phyloP scores from a whole-genome alignment of 2,888 invertebrate species.

The Hofmannophila pseudospretella region DNA sequence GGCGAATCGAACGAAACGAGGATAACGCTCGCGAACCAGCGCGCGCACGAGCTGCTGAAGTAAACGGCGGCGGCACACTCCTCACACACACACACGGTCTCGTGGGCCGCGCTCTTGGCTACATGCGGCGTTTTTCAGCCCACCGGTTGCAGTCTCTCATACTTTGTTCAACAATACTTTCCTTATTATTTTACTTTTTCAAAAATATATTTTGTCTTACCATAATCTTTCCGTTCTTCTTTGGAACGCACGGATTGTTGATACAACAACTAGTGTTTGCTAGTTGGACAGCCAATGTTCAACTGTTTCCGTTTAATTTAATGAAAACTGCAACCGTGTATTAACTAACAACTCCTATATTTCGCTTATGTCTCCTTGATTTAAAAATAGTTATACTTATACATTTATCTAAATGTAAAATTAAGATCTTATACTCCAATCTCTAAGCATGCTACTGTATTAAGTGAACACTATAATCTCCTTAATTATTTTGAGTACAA shows the following conservation, averaged over 20 bases:
- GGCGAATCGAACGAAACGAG: constrained; percentile 96
- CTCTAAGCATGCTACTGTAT: constrained; percentile 42
- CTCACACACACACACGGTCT: constrained; percentile 49
- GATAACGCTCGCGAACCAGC: constrained; percentile 97
- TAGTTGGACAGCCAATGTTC: no score
- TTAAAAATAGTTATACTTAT: constrained; percentile 27
- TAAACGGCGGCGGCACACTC: constrained; percentile 75
- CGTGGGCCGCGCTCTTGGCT: constrained; percentile 41
- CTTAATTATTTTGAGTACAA: background rate
- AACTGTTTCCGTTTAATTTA: background rate
- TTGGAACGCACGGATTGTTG: no score
- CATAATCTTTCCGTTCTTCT: no score
- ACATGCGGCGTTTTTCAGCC: constrained; percentile 3
- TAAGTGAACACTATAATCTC: constrained; percentile 37
- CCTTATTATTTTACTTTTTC: no score
- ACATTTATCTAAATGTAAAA: constrained; percentile 19
- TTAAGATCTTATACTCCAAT: constrained; percentile 28
- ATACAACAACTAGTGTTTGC: no score
- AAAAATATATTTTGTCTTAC: no score
- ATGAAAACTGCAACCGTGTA: constrained; percentile 26
- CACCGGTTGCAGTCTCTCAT: constrained; percentile 29
- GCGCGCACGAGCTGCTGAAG: constrained; percentile 97
- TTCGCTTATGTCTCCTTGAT: constrained; percentile 31
- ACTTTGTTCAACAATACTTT: background rate
- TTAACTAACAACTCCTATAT: constrained; percentile 12